Conservation (phyloP, 2,797 vertebrate genomes). For the Pachyuromys duprasi region DNA sequence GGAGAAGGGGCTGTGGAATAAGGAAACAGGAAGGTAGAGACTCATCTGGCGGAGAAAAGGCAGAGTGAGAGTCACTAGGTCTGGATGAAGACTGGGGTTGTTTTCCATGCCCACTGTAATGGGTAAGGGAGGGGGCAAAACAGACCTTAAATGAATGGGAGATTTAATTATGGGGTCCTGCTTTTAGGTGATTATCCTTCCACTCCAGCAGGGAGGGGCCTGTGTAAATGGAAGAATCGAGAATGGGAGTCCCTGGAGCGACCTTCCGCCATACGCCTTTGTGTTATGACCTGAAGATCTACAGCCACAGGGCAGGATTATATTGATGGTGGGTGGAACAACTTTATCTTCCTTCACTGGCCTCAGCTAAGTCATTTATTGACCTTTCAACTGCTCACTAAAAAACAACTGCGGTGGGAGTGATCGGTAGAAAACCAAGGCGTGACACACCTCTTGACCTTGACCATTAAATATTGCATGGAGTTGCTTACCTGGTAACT, state of each 20-base stretch:
- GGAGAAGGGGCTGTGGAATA: neutral
- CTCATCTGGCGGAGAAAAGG: neutral
- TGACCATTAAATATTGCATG: slow-evolving; percentile 55
- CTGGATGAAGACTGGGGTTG: too few species aligned
- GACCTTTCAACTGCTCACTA: neutral
- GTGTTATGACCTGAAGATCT: neutral
- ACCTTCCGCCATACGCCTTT: neutral
- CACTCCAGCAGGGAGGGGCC: neutral
- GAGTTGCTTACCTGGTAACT: slow-evolving; percentile 51
- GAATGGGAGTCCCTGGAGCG: neutral
- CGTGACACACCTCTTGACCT: slow-evolving; percentile 24
- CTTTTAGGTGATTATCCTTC: neutral
- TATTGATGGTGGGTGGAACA: neutral
- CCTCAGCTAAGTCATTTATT: slow-evolving; percentile 15
- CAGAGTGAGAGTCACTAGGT: neutral
- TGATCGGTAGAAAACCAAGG: neutral
- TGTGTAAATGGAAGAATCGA: neutral
- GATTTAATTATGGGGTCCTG: neutral
- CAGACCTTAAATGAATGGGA: too few species aligned
- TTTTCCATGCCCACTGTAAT: neutral
- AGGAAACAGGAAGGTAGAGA: neutral
- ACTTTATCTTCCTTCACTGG: neutral
- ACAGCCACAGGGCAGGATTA: neutral
- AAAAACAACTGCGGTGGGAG: neutral
- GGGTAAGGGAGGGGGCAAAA: neutral